Evolutionary conservation across 2,888 invertebrate species (phyloP).

Genomic region (Hydriomena furcata): DNA sequence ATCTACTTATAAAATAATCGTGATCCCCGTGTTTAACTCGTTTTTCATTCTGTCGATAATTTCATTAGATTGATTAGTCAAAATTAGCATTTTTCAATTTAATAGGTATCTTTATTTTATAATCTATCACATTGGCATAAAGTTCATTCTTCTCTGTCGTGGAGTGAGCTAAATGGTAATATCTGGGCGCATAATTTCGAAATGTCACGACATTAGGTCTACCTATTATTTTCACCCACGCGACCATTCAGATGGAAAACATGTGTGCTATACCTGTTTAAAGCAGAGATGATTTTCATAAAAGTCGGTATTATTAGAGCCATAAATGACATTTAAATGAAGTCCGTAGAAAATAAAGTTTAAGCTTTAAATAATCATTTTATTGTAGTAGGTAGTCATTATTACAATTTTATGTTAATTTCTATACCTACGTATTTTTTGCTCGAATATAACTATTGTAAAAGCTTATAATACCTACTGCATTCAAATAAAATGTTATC

Average conservation of each 20-base stretch:
- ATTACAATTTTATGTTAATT: too few species aligned
- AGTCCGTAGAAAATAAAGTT: conserved; percentile 4
- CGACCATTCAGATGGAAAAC: conserved; percentile 54
- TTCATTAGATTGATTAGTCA: not conserved
- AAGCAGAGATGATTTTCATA: conserved; percentile 23
- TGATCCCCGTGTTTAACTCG: too few species aligned
- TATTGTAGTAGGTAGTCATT: too few species aligned
- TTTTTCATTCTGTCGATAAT: too few species aligned
- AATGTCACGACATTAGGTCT: conserved; percentile 69
- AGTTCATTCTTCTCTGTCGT: conserved; percentile 13
- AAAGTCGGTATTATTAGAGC: conserved; percentile 12
- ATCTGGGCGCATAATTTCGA: conserved; percentile 54
- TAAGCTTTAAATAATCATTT: too few species aligned
- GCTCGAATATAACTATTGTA: too few species aligned
- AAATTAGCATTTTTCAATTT: not conserved
- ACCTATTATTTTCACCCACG: conserved; percentile 71
- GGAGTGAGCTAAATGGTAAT: conserved; percentile 18
- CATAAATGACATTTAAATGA: conserved; percentile 20
- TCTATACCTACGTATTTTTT: not conserved
- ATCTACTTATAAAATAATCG: too few species aligned
- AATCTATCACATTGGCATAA: conserved; percentile 11
- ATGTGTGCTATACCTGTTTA: conserved; percentile 37
- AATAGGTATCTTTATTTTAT: conserved; percentile 12
- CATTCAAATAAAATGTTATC: too few species aligned
- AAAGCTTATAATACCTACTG: too few species aligned